Evolutionary conservation across 2,797 vertebrate species (phyloP).

Genomic region (Threskiornis aethiopicus): DNA sequence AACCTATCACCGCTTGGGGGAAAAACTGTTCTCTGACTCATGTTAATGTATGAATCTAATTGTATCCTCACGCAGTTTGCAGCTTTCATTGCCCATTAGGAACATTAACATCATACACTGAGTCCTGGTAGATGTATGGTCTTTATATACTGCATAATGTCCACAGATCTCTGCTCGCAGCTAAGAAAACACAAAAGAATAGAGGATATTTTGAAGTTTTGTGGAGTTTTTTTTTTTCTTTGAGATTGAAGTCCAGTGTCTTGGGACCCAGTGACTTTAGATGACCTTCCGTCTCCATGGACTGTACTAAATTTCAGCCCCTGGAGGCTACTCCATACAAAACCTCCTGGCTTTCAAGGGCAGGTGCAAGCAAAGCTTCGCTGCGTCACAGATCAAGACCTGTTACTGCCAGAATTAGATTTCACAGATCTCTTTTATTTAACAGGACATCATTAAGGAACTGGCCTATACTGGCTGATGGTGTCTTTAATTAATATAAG

Average conservation of each 20-base stretch:
- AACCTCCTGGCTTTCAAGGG: constrained; percentile 77
- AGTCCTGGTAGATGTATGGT: constrained; percentile 7
- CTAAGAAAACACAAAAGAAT: constrained; percentile 70
- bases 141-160: constrained; percentile 41
- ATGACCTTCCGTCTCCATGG: constrained; percentile 81
- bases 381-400: constrained; percentile 75
- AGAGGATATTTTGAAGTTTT: constrained; percentile 78
- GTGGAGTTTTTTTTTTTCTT: constrained; percentile 44
- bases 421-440: constrained; percentile 74
- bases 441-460: constrained; percentile 68
- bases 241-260: constrained; percentile 79
- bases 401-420: constrained; percentile 77
- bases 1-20: constrained; percentile 49
- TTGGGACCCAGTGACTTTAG: constrained; percentile 82
- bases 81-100: constrained; percentile 53
- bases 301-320: constrained; percentile 85
- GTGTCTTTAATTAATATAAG: constrained; percentile 37
- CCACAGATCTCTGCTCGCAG: constrained; percentile 63
- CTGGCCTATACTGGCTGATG: neutral
- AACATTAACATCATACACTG: constrained; percentile 38
- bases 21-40: constrained; percentile 59
- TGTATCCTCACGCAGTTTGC: constrained; percentile 31
- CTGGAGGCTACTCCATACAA: constrained; percentile 80
- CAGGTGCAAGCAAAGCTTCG: constrained; percentile 81
- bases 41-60: constrained; percentile 68